phyloP scores from a whole-genome alignment of 35 echinoderm and acorn worm species.

The Eucidaris tribuloides region DNA sequence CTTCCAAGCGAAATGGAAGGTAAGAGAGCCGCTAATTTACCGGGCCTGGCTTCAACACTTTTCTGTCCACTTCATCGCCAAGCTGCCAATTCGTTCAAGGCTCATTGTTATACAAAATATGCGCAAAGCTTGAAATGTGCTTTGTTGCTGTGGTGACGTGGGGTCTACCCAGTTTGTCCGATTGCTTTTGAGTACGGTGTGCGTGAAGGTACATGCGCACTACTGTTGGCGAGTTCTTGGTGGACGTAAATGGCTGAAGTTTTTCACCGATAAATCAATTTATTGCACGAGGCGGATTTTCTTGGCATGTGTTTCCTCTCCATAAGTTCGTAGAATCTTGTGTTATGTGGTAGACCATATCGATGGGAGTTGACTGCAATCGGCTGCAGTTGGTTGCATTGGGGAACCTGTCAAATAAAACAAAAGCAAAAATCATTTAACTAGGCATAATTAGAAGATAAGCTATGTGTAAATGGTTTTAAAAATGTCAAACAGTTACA shows the following conservation, averaged over 20 bases:
- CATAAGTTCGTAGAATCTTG: conserved; percentile 68
- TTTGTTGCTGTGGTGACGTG: conserved; percentile 70
- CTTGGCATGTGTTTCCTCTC: conserved; percentile 76
- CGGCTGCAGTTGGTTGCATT: no score
- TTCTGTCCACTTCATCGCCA: conserved; percentile 36
- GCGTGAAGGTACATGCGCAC: conserved; percentile 70
- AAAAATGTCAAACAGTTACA: no score
- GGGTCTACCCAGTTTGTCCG: conserved; percentile 53
- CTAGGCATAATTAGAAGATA: no score
- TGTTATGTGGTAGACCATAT: conserved; percentile 80
- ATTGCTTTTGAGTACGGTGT: conserved; percentile 27
- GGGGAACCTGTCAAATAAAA: conserved; percentile 35
- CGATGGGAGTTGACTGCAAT: conserved; percentile 71
- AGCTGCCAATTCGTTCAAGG: conserved; percentile 61
- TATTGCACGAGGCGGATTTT: conserved; percentile 71
- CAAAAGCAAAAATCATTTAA: no score
- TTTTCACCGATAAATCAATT: conserved; percentile 78
- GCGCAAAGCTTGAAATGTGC: conserved; percentile 83
- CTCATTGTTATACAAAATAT: conserved; percentile 98
- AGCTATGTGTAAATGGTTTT: no score
- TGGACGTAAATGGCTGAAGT: conserved; percentile 62
- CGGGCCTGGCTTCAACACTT: conserved; percentile 59
- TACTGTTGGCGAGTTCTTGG: conserved; percentile 57
- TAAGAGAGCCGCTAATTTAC: conserved; percentile 70
- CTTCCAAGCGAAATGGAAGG: conserved; percentile 93